phyloP scores from a whole-genome alignment of 1,140 invertebrate species.

The Bombus ignitus region DNA sequence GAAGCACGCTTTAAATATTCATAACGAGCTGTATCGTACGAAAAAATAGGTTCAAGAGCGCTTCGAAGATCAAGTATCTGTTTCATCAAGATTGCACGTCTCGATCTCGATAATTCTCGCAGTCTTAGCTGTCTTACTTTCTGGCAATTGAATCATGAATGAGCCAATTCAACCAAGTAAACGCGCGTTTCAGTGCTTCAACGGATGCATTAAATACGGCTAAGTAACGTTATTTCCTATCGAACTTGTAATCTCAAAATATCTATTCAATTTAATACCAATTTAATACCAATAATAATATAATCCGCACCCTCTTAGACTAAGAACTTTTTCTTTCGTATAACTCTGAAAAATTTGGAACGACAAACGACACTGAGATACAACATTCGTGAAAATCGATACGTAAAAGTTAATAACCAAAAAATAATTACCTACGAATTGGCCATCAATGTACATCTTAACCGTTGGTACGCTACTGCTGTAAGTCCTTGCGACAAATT shows the following conservation, averaged over 20 bases:
- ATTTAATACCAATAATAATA: too few relatives aligned
- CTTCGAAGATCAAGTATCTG: background rate
- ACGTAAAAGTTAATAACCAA: background rate
- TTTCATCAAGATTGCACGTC: background rate
- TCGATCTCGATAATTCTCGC: background rate
- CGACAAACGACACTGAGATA: background rate
- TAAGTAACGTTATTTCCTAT: background rate
- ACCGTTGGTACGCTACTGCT: constrained; percentile 86
- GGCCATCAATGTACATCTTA: constrained; percentile 97
- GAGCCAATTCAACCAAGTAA: background rate
- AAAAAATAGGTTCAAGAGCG: constrained; percentile 12
- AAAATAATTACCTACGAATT: constrained; percentile 87
- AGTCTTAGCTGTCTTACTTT: background rate
- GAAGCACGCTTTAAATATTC: constrained; percentile 17
- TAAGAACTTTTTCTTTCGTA: background rate
- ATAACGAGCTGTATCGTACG: constrained; percentile 1
- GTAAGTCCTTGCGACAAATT: constrained; percentile 67
- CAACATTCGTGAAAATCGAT: background rate
- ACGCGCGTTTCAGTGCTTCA: background rate
- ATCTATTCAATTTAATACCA: background rate
- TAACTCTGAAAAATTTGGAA: background rate
- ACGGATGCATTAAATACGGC: background rate
- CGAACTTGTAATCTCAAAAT: background rate
- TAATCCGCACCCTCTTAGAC: background rate
- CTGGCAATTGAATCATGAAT: background rate